phyloP scores from a whole-genome alignment of 2,888 invertebrate species.

The Coelinius sp. region DNA sequence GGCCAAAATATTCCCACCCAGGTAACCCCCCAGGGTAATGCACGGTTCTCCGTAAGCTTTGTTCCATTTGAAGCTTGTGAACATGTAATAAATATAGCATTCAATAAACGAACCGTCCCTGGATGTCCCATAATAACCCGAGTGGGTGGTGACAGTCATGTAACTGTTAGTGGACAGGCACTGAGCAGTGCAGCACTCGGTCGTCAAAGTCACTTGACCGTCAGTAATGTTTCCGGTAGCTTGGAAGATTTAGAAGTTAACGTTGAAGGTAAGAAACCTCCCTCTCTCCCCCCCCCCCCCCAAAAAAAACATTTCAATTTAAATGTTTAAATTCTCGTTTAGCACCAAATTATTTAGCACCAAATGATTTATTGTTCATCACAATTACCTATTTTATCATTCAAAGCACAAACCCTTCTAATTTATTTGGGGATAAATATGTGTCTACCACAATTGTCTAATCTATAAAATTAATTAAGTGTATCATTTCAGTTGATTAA shows the following conservation, averaged over 20 bases:
- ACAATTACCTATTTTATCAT: constrained; percentile 10
- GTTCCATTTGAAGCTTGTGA: constrained; percentile 94
- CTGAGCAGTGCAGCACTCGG: constrained; percentile 70
- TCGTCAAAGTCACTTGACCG: constrained; percentile 68
- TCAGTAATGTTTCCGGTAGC: constrained; percentile 83
- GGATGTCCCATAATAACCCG: constrained; percentile 93
- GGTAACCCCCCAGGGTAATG: constrained; percentile 92
- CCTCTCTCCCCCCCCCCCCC: no score
- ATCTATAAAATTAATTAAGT: constrained; percentile 32
- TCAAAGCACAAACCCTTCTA: background rate
- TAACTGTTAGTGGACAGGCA: constrained; percentile 76
- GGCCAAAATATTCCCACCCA: constrained; percentile 96
- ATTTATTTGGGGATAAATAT: constrained; percentile 25
- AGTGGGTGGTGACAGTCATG: constrained; percentile 77
- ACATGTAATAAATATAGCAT: constrained; percentile 96
- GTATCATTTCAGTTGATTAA: constrained; percentile 22
- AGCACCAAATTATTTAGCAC: constrained; percentile 36
- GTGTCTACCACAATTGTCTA: constrained; percentile 28
- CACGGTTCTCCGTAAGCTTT: constrained; percentile 95
- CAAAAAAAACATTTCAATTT: constrained; percentile 20
- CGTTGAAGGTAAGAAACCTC: constrained; percentile 86
- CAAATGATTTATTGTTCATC: background rate
- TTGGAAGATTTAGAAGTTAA: constrained; percentile 96
- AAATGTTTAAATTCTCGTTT: constrained; percentile 3
- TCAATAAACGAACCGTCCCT: constrained; percentile 90